These are phyloP conservation scores for Drosophila helvetica DNA, from an alignment of 2,888 invertebrate species.

Conservation along the genomic window DNA sequence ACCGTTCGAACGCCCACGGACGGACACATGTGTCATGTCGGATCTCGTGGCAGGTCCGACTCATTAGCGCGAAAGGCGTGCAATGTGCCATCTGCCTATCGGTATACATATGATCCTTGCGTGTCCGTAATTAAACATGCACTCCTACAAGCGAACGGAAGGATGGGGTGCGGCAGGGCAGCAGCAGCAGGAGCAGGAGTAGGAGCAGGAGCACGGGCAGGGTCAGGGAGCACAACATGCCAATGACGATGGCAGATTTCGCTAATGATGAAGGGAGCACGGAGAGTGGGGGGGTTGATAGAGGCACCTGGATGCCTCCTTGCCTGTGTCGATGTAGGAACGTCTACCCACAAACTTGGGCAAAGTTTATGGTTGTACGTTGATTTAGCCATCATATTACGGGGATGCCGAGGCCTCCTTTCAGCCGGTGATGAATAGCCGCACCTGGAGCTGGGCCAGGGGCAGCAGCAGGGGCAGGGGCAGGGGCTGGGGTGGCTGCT, in stretches of 20 bases:
- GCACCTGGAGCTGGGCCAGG: slow-evolving; percentile 7
- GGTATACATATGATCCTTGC: slow-evolving; percentile 36
- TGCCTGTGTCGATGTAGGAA: slow-evolving; percentile 5
- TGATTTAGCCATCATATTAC: slow-evolving; percentile 32
- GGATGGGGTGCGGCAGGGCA: neutral
- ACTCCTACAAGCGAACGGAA: slow-evolving; percentile 1
- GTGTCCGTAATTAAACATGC: slow-evolving; percentile 46
- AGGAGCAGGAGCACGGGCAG: neutral
- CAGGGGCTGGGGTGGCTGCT: no score
- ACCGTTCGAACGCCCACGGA: slow-evolving; percentile 28
- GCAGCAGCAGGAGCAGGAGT: neutral
- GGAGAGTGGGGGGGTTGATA: slow-evolving; percentile 1
- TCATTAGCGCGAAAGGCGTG: slow-evolving; percentile 46
- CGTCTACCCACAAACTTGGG: slow-evolving; percentile 23
- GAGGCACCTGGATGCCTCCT: slow-evolving; percentile 19
- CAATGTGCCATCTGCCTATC: slow-evolving; percentile 40
- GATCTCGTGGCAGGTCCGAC: slow-evolving; percentile 35
- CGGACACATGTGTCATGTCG: slow-evolving; percentile 18
- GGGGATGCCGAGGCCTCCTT: slow-evolving; percentile 15
- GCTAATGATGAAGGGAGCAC: slow-evolving; percentile 37
- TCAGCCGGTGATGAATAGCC: slow-evolving; percentile 41
- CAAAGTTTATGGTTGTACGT: slow-evolving; percentile 22
- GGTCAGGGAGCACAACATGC: slow-evolving; percentile 6
- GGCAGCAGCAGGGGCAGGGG: no score
- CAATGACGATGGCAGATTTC: slow-evolving; percentile 50